These are phyloP conservation scores for Gorsachius magnificus DNA, from an alignment of 2,797 vertebrate species.

Conservation along the genomic window DNA sequence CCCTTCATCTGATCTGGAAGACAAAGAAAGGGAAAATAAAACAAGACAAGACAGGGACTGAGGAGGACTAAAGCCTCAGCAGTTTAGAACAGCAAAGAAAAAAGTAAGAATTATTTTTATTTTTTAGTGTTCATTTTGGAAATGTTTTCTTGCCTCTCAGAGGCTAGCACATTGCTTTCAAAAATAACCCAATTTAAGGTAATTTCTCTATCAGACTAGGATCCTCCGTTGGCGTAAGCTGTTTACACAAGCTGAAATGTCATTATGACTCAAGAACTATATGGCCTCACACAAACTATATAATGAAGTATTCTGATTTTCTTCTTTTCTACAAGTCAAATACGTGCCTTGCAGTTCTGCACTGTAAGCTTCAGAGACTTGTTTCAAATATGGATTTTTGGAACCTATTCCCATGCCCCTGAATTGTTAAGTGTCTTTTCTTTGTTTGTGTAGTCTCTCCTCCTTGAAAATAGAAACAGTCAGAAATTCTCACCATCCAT, in stretches of 20 bases:
- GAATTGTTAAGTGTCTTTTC: not conserved
- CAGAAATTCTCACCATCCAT: not conserved
- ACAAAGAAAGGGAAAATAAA: not conserved
- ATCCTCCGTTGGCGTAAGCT: not conserved
- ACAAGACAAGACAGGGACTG: not conserved
- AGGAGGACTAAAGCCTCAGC: not conserved
- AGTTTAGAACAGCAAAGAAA: not conserved
- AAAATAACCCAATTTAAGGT: constrained; percentile 28
- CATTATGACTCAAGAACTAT: not conserved
- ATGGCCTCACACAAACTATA: not conserved
- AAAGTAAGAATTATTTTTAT: not conserved
- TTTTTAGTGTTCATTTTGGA: not conserved
- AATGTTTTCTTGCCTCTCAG: constrained; percentile 15
- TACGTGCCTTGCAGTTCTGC: not conserved
- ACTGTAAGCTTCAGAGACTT: not conserved
- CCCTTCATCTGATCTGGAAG: not conserved
- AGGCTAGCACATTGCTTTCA: not conserved
- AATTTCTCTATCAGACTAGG: constrained; percentile 1
- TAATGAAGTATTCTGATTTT: not conserved
- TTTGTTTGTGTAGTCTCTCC: not conserved
- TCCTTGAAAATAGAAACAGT: not conserved
- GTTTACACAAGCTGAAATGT: constrained; percentile 15
- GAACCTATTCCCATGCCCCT: not conserved
- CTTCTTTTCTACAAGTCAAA: not conserved
- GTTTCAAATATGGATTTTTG: not conserved